These are phyloP conservation scores for Drosophila pseudoananassae DNA, from an alignment of 1,140 invertebrate genomes.

Conservation along the genomic window DNA sequence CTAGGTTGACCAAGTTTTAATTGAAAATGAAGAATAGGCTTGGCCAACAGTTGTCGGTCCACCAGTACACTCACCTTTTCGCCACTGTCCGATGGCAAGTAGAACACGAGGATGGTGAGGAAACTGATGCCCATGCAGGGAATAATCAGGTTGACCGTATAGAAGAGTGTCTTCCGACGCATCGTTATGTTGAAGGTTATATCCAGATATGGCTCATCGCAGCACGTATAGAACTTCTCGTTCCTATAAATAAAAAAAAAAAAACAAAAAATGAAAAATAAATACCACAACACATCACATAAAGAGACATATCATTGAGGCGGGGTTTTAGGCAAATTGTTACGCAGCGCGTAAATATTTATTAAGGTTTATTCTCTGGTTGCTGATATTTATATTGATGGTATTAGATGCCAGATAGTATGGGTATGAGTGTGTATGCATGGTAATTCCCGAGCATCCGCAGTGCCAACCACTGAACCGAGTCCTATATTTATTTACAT, in stretches of 20 bases:
- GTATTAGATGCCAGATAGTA: constrained; percentile 9
- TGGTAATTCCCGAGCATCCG: constrained; percentile 18
- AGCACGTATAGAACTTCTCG: constrained; percentile 98
- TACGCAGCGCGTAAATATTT: constrained; percentile 55
- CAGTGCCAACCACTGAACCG: constrained; percentile 8
- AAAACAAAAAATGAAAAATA: constrained; percentile 48
- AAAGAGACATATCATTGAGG: not conserved
- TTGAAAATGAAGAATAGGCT: no score
- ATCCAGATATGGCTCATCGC: constrained; percentile 97
- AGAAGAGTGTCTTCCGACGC: constrained; percentile 98
- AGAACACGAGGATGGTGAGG: constrained; percentile 99
- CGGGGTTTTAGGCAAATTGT: constrained; percentile 30
- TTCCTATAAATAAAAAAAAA: constrained; percentile 87
- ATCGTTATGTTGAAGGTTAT: constrained; percentile 99
- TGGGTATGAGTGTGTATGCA: no score
- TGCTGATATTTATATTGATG: constrained; percentile 35
- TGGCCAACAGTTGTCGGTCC: no score
- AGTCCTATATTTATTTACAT: constrained; percentile 29
- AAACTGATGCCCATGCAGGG: constrained; percentile 99
- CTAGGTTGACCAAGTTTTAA: not conserved
- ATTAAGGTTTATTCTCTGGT: constrained; percentile 36
- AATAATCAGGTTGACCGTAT: constrained; percentile 98
- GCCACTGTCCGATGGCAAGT: constrained; percentile 98
- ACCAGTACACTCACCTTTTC: constrained; percentile 93
- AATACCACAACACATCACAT: not conserved